Base-by-base conservation (phyloP, 2,888 invertebrate species). In the Tenthredo scrophulariae region DNA sequence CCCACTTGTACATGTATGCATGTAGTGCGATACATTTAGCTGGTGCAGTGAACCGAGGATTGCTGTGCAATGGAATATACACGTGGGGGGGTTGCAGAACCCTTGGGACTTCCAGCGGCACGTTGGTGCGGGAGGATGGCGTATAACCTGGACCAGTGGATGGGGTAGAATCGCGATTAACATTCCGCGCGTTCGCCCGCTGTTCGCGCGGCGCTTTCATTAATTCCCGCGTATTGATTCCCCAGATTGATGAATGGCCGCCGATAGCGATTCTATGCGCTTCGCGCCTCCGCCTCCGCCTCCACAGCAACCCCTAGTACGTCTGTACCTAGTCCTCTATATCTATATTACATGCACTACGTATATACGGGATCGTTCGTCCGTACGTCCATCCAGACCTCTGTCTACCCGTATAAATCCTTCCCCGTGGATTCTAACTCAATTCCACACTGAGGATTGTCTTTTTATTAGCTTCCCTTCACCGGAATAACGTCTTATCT, bases 211-310 rank as follows among this genome's bases (percentile, higher is more conserved):
- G 92, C 92, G 93, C 93, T 93, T 93, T 93, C 93, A 93, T 93
- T 93, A 93, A 93, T 93, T 93, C 93, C 92, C 92, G 92, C 92
- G 93, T 93, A 93, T 93, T 93, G 93, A 93, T 93, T 93, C 92
- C 91, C 89, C 88, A 91, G 93, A 93, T 93, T 93, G 93, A 93
- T 93, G 93, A 93, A 93, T 93, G 93, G 93, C 92, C 92, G 90
- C 92, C 93, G 93, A 93, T 93, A 93, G 92, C 93, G 91, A 92
- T 92, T 93, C 92, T 91, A 91, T 90, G 91, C 92, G 91, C 90
- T 90, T 87, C 89, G 89, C 65, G 85, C 83, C 84, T 84, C 79
- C 84, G 15, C 85, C 65, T 86, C 65, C 62, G 72, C 65, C 54
- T 46, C 86, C 9, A 58, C 67, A 26, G 46, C 46, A 50, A n/a